These are phyloP conservation scores for Arnoldichthys spilopterus DNA, from an alignment of 2,797 vertebrate genomes.

Conservation along the genomic window DNA sequence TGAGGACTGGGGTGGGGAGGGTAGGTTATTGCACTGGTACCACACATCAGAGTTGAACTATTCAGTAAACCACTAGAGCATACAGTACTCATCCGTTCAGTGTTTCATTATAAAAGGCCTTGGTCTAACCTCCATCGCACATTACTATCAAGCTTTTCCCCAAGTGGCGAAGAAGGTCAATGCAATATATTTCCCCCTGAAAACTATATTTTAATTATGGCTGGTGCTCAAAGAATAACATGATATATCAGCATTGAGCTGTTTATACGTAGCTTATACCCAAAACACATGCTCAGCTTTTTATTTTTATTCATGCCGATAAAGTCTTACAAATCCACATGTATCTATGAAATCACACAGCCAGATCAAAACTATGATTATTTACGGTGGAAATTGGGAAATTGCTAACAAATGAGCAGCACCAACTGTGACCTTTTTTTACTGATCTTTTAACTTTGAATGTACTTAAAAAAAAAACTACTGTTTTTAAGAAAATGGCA, in stretches of 20 bases:
- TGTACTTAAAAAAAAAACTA: not conserved
- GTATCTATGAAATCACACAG: not conserved
- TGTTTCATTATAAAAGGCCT: conserved; percentile 19
- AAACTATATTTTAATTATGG: not conserved
- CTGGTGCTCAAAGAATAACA: not conserved
- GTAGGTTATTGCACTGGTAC: not conserved
- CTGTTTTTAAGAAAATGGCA: not conserved
- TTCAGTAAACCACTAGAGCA: conserved; percentile 10
- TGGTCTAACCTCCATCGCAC: not conserved
- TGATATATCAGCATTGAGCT: not conserved
- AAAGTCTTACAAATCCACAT: not conserved
- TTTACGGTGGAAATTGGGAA: not conserved
- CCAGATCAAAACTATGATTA: not conserved
- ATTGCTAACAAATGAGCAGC: not conserved
- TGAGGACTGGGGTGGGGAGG: not conserved
- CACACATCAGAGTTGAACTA: not conserved
- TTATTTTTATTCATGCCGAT: not conserved
- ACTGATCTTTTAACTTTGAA: not conserved
- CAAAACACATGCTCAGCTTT: not conserved
- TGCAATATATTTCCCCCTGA: conserved; percentile 8
- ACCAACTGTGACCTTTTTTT: not conserved
- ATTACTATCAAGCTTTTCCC: not conserved
- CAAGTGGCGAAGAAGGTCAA: not conserved
- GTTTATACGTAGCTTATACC: not conserved
- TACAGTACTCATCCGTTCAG: conserved; percentile 9